Evolutionary conservation across 2,113 vertebrate species (phyloP).

Genomic region (Corythoichthys haematopterus): DNA sequence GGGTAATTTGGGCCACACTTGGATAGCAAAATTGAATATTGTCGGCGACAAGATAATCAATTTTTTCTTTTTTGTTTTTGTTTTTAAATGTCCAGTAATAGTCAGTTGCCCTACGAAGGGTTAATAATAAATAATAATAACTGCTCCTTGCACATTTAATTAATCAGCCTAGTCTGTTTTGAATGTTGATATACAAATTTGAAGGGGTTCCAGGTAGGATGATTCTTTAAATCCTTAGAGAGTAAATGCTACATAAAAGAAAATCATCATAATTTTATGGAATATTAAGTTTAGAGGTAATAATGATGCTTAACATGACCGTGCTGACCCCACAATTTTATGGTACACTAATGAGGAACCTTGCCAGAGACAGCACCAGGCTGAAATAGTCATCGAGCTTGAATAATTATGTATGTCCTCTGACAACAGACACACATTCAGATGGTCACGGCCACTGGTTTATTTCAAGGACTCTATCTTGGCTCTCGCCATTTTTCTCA

Average conservation of each 20-base stretch:
- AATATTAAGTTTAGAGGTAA: neutral
- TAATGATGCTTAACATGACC: slow-evolving; percentile 22
- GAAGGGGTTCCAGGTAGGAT: neutral
- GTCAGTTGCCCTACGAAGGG: too few species aligned
- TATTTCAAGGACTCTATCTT: slow-evolving; percentile 13
- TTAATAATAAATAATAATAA: too few species aligned
- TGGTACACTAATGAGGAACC: slow-evolving; percentile 25
- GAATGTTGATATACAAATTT: neutral
- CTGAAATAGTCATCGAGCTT: slow-evolving; percentile 37
- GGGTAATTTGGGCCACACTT: too few species aligned
- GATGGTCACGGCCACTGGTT: slow-evolving; percentile 28
- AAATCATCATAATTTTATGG: neutral
- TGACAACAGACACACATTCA: slow-evolving; percentile 17
- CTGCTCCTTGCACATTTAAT: slow-evolving; percentile 29
- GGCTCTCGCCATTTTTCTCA: slow-evolving; percentile 31
- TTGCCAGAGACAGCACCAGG: slow-evolving; percentile 25
- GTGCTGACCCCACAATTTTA: slow-evolving; percentile 9
- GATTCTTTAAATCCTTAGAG: neutral
- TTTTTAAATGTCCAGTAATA: too few species aligned
- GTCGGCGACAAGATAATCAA: too few species aligned
- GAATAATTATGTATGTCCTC: slow-evolving; percentile 34
- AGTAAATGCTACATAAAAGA: neutral
- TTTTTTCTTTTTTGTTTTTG: too few species aligned
- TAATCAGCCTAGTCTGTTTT: slow-evolving; percentile 17
- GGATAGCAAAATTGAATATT: too few species aligned